A percentile compares a stretch with the other conserved stretches of the same genome.
Evolutionary conservation across 2,888 invertebrate species (phyloP).

Genomic region (Drosophila colorata): DNA sequence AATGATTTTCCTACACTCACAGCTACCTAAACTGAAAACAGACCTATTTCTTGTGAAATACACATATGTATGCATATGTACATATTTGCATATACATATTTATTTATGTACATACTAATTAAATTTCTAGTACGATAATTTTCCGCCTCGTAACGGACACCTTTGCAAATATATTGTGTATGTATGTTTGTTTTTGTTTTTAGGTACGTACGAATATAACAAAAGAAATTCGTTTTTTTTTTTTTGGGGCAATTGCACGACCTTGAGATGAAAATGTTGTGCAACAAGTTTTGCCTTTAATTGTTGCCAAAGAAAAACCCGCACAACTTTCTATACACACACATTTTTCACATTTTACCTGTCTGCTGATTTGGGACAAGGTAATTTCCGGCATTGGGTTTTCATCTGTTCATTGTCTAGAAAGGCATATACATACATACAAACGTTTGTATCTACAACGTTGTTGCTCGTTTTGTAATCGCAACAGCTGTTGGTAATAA

Average conservation of each 20-base stretch:
- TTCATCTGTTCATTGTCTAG: conserved; percentile 36
- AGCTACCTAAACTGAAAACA: conserved; percentile 9
- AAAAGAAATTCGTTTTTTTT: conserved; percentile 20
- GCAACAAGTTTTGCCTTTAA: conserved; percentile 68
- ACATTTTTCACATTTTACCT: conserved; percentile 35
- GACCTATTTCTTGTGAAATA: conserved; percentile 9
- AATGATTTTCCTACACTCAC: not conserved
- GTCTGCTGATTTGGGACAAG: conserved; percentile 70
- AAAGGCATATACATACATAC: conserved; percentile 12
- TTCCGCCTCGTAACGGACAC: conserved; percentile 21
- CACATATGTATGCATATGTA: not conserved
- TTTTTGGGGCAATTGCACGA: conserved; percentile 46
- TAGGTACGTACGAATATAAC: not conserved
- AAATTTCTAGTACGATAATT: conserved; percentile 23
- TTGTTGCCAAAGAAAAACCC: conserved; percentile 43
- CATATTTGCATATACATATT: no score
- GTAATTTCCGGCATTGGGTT: conserved; percentile 72
- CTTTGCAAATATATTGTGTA: conserved; percentile 6
- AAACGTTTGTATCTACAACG: not conserved
- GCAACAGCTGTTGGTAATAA: conserved; percentile 44
- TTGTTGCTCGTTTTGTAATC: conserved; percentile 38
- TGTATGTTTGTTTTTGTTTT: not conserved
- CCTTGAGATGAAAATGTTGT: conserved; percentile 72
- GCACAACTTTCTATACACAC: conserved; percentile 52
- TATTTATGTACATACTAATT: not conserved